Evolutionary conservation across 2,888 invertebrate species (phyloP), one percentile per base, ranked within the genome.

Genomic region (Mesorhabditis belari): DNA sequence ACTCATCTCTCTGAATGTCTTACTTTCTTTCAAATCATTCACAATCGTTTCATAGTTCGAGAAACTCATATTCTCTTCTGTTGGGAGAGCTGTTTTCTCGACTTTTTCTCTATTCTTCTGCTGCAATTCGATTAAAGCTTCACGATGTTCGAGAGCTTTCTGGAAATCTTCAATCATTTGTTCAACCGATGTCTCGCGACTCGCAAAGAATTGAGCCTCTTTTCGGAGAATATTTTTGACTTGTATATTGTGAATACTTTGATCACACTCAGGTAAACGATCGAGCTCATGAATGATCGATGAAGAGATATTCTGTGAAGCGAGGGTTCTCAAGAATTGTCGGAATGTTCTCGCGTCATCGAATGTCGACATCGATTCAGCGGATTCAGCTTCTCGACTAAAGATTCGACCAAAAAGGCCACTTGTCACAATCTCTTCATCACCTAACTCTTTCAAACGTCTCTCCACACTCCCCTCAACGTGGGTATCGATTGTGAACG

Each of bases 81-180:
- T n/a, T n/a, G 12, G 65, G 54, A 70, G 70, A 54, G 71, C 71
- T 1, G 71, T 51, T 51, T 62, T 63, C 25, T 70, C 71, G 24
- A 71, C 67, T n/a, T n/a, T n/a, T n/a, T n/a, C n/a, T n/a, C n/a
- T n/a, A n/a, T n/a, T n/a, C n/a, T n/a, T n/a, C n/a, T n/a, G n/a
- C n/a, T n/a, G 65, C 55, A 70, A 69, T 53, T 73, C 71, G 5
- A 73, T 65, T 1, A 73, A 54, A 49, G 60, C 61, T 24, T 69
- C 71, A 25, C 70, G 66, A 19, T 71, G 70, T 49, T 65, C 69
- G 44, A 71, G 53, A 49, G 67, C 64, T 50, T 67, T 9, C 1
- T n/a, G 44, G 44, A 35, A 35, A 9, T 9, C 12, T 35, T 35
- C 12, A n/a, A 35, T 35, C 12, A 35, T 17, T 57, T 61, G 25